Conservation (phyloP, 2,797 vertebrate genomes). For the Dipus sagitta region DNA sequence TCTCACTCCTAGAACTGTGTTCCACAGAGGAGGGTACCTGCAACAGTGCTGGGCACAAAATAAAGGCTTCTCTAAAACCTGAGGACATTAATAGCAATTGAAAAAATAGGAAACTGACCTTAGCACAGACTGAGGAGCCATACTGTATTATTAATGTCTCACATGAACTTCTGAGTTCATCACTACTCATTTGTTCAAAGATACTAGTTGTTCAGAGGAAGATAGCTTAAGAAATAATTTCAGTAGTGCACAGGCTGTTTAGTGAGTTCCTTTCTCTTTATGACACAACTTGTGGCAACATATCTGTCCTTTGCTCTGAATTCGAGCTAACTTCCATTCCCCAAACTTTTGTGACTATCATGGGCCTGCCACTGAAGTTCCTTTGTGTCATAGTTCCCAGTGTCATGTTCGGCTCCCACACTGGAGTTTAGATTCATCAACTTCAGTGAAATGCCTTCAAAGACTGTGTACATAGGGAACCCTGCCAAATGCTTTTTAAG, state of each 20-base stretch:
- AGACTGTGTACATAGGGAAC: neutral
- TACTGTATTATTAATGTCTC: neutral
- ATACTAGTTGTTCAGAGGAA: neutral
- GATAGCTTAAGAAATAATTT: neutral
- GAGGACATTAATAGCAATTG: neutral
- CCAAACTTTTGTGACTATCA: neutral
- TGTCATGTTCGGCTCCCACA: neutral
- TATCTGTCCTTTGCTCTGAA: constrained; percentile 10
- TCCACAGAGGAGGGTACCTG: neutral
- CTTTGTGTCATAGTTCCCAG: neutral
- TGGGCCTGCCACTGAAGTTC: neutral
- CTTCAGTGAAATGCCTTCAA: neutral
- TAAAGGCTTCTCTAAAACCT: neutral
- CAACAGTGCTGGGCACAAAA: neutral
- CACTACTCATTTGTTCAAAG: constrained; percentile 19
- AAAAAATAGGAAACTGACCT: neutral
- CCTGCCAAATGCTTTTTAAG: neutral
- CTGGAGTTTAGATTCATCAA: neutral
- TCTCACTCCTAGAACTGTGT: neutral
- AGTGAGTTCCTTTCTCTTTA: constrained; percentile 17
- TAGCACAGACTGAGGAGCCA: neutral
- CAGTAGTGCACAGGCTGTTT: neutral
- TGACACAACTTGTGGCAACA: neutral
- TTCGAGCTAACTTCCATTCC: neutral
- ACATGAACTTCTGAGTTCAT: neutral